These are phyloP conservation scores for Drosophila nannoptera DNA, from an alignment of 1,140 invertebrate species.

Conservation along the genomic window DNA sequence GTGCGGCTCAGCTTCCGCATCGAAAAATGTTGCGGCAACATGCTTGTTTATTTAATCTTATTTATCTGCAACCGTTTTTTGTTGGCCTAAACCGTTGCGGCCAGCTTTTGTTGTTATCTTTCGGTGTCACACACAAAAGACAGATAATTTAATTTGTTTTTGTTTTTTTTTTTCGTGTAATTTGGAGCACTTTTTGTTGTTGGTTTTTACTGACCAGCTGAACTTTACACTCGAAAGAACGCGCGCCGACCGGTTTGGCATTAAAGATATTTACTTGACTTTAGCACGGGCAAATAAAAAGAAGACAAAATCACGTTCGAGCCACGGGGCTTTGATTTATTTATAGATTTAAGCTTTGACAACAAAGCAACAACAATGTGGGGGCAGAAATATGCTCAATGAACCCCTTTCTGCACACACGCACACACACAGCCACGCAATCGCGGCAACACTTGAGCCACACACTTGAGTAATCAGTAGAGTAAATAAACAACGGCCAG, in stretches of 20 bases:
- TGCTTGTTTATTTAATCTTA: constrained; percentile 54
- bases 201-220: constrained; percentile 36
- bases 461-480: constrained; percentile 70
- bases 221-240: constrained; percentile 33
- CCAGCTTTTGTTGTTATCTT: constrained; percentile 63
- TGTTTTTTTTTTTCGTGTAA: constrained; percentile 1
- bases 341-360: constrained; percentile 50
- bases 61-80: constrained; percentile 32
- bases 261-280: constrained; percentile 30
- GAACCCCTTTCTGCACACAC: constrained; percentile 51
- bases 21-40: constrained; percentile 57
- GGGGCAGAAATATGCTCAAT: constrained; percentile 57
- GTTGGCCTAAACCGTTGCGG: constrained; percentile 52
- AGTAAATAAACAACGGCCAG: constrained; percentile 55
- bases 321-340: constrained; percentile 49
- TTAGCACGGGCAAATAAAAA: constrained; percentile 12
- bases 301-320: constrained; percentile 52
- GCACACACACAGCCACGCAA: constrained; percentile 24
- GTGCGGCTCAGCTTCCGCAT: constrained; percentile 51
- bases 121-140: constrained; percentile 50
- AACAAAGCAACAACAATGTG: constrained; percentile 4
- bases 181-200: constrained; percentile 6
- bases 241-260: constrained; percentile 38
- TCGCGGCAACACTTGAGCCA: constrained; percentile 55
- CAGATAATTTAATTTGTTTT: constrained; percentile 46